Conservation (phyloP, 1,140 invertebrate species). For the Drosophila teissieri region DNA sequence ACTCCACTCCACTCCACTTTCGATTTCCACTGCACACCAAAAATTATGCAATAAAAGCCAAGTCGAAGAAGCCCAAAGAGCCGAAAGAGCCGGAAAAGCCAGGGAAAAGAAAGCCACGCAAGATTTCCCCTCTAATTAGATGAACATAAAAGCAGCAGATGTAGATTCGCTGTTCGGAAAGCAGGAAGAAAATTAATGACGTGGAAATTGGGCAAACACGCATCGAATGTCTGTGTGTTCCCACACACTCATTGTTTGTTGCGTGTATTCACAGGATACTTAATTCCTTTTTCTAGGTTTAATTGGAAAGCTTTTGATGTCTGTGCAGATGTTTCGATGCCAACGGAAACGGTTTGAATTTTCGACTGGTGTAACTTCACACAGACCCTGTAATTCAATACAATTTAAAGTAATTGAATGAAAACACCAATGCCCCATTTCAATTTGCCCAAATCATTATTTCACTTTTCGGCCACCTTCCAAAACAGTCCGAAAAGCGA, state of each 20-base stretch:
- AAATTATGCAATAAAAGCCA: conserved; percentile 76
- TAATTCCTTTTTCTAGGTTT: too few species aligned
- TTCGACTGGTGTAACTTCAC: too few species aligned
- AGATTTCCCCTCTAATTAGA: conserved; percentile 74
- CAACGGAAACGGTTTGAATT: too few species aligned
- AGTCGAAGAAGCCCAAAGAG: not conserved
- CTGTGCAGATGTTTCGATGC: too few species aligned
- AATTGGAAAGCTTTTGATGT: too few species aligned
- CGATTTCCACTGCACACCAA: conserved; percentile 63
- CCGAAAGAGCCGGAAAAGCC: conserved; percentile 1
- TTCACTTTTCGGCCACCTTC: not conserved
- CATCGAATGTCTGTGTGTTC: conserved; percentile 12
- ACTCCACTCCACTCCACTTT: conserved; percentile 31
- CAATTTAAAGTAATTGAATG: too few species aligned
- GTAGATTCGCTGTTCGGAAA: conserved; percentile 6
- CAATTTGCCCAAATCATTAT: not conserved
- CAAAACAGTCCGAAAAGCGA: too few species aligned
- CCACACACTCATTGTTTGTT: not conserved
- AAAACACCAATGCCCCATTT: too few species aligned
- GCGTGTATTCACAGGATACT: too few species aligned
- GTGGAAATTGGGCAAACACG: conserved; percentile 65
- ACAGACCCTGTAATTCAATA: too few species aligned
- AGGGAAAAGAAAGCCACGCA: not conserved
- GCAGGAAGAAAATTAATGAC: conserved; percentile 69
- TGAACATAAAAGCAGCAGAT: conserved; percentile 65